A percentile compares a stretch with the other conserved stretches of the same genome.
These are phyloP conservation scores for Rhopalosiphum maidis DNA, from an alignment of 1,140 invertebrate species.

Conservation along the genomic window DNA sequence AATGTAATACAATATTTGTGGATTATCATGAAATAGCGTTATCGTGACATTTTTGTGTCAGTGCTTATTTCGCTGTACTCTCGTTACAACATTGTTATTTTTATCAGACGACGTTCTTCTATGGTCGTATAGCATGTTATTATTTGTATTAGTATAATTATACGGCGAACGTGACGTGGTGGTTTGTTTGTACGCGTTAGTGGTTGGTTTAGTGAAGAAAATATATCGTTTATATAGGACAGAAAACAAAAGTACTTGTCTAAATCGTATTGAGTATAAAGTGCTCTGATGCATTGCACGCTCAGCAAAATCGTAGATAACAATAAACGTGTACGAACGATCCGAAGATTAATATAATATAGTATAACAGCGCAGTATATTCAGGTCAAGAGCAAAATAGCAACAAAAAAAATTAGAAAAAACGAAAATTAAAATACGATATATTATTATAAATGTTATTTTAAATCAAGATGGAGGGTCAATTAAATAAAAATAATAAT, in stretches of 20 bases:
- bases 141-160: constrained; percentile 5
- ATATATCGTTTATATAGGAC: not conserved
- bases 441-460: not conserved
- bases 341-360: not conserved
- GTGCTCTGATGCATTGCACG: not conserved
- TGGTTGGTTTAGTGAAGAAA: not conserved
- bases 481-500: too few relatives aligned
- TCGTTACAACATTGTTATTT: not conserved
- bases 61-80: not conserved
- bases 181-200: not conserved
- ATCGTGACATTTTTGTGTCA: not conserved
- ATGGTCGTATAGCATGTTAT: not conserved
- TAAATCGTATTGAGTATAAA: not conserved
- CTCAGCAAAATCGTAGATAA: not conserved
- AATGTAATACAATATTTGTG: not conserved
- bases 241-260: constrained; percentile 31
- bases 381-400: not conserved
- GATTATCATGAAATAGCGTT: not conserved
- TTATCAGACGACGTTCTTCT: not conserved
- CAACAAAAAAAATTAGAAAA: not conserved
- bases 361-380: not conserved
- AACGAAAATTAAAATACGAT: not conserved
- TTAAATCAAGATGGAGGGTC: too few relatives aligned
- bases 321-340: not conserved
- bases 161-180: not conserved